Conservation (phyloP, 1,140 invertebrate species). For the Drosophila cardini region DNA sequence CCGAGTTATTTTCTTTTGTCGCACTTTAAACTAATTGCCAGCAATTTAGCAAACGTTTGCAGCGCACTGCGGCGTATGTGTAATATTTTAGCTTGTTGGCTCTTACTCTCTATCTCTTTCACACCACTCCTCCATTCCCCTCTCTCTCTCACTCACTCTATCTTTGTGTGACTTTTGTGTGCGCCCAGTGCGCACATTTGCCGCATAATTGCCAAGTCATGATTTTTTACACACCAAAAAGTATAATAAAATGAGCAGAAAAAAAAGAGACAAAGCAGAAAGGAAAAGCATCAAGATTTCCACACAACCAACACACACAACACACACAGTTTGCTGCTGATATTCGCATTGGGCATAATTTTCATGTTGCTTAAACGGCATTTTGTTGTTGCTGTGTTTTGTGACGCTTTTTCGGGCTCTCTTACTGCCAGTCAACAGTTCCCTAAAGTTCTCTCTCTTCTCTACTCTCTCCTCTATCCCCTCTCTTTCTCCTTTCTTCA, state of each 20-base stretch:
- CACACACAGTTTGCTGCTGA: constrained; percentile 60
- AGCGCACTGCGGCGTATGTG: constrained; percentile 80
- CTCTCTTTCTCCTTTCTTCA: too few species aligned
- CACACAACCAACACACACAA: constrained; percentile 20
- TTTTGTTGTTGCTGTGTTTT: constrained; percentile 62
- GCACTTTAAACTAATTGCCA: constrained; percentile 80
- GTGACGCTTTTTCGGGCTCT: constrained; percentile 16
- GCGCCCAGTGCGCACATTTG: constrained; percentile 78
- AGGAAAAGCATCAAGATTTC: constrained; percentile 27
- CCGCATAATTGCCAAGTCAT: constrained; percentile 83
- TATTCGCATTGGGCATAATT: constrained; percentile 82
- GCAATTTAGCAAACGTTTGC: constrained; percentile 78
- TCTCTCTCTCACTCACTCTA: background rate
- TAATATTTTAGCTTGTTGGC: constrained; percentile 67
- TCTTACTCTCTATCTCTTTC: background rate
- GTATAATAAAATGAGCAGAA: constrained; percentile 21
- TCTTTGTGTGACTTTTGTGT: constrained; percentile 56
- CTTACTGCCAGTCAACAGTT: constrained; percentile 25
- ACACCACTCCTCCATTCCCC: background rate
- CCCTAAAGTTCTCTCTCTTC: constrained; percentile 2
- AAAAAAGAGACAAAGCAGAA: constrained; percentile 15
- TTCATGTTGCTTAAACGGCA: constrained; percentile 82
- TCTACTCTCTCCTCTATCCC: background rate
- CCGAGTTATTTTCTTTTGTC: constrained; percentile 25
- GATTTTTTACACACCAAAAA: constrained; percentile 76